These are phyloP conservation scores for Lepidostoma basale DNA, from an alignment of 1,140 invertebrate genomes.

Conservation along the genomic window DNA sequence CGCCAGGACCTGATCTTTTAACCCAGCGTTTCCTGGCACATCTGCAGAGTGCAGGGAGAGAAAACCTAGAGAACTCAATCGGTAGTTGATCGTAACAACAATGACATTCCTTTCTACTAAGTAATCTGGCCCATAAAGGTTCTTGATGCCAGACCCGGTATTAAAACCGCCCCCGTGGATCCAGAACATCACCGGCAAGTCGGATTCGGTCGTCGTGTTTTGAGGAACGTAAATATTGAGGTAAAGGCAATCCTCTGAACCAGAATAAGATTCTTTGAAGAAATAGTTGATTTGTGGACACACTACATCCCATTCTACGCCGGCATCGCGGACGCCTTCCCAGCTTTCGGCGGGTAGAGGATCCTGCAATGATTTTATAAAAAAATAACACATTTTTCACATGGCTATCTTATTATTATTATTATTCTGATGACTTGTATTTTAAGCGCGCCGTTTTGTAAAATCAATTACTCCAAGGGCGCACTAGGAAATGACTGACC, in stretches of 20 bases:
- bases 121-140: constrained; percentile 59
- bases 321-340: constrained; percentile 54
- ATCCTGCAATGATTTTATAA: too few relatives aligned
- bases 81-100: constrained; percentile 67
- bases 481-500: too few relatives aligned
- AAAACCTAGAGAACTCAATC: constrained; percentile 70
- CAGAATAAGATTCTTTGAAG: constrained; percentile 41
- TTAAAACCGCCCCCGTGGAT: constrained; percentile 74
- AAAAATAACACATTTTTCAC: too few relatives aligned
- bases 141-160: constrained; percentile 55
- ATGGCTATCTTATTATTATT: too few relatives aligned
- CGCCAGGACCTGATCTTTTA: constrained; percentile 73
- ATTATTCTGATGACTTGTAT: too few relatives aligned
- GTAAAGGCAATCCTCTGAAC: constrained; percentile 50
- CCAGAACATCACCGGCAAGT: constrained; percentile 69
- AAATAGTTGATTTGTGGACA: constrained; percentile 41
- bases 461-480: too few relatives aligned
- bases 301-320: constrained; percentile 49
- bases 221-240: constrained; percentile 52
- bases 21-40: constrained; percentile 72
- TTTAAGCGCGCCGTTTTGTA: too few relatives aligned
- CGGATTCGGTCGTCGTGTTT: constrained; percentile 22
- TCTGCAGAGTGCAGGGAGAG: constrained; percentile 68
- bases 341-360: constrained; percentile 55
- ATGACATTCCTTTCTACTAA: constrained; percentile 63